Conservation (phyloP, 2,113 vertebrate genomes). For the Poeciliopsis turrubarensis region DNA sequence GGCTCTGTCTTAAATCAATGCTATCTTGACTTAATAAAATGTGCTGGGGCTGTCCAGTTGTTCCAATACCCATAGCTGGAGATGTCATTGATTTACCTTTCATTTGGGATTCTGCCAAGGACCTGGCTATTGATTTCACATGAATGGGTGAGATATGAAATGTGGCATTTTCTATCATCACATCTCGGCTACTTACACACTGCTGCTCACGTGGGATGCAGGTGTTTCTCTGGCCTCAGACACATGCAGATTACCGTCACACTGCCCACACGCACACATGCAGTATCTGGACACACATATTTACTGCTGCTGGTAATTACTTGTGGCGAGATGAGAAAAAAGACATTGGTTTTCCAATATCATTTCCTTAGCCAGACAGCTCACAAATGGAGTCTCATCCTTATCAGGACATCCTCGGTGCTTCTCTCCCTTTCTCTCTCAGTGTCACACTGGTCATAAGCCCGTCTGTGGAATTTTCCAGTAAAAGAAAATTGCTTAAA, state of each 20-base stretch:
- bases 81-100: slow-evolving; percentile 77
- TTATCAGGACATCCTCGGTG: slow-evolving; percentile 35
- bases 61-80: slow-evolving; percentile 63
- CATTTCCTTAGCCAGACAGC: not conserved
- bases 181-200: slow-evolving; percentile 24
- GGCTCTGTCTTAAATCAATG: slow-evolving; percentile 67
- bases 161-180: slow-evolving; percentile 52
- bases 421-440: slow-evolving; percentile 3
- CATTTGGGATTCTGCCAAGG: slow-evolving; percentile 68
- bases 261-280: no score
- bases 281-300: slow-evolving; percentile 7
- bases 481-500: not conserved
- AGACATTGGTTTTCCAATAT: slow-evolving; percentile 21
- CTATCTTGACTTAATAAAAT: slow-evolving; percentile 60
- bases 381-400: slow-evolving; percentile 2
- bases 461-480: not conserved
- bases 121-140: slow-evolving; percentile 72
- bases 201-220: slow-evolving; percentile 13
- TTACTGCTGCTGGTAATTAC: not conserved
- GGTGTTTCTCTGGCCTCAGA: slow-evolving; percentile 7
- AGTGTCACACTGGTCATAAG: not conserved
- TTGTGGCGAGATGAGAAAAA: not conserved
- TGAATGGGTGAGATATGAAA: slow-evolving; percentile 62
- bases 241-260: slow-evolving; percentile 4
- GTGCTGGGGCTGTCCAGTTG: slow-evolving; percentile 56